Percentiles rank a stretch among this genome's conserved stretches.
Evolutionary conservation across 2,888 invertebrate species (phyloP).

Genomic region (Drosophila mimica): DNA sequence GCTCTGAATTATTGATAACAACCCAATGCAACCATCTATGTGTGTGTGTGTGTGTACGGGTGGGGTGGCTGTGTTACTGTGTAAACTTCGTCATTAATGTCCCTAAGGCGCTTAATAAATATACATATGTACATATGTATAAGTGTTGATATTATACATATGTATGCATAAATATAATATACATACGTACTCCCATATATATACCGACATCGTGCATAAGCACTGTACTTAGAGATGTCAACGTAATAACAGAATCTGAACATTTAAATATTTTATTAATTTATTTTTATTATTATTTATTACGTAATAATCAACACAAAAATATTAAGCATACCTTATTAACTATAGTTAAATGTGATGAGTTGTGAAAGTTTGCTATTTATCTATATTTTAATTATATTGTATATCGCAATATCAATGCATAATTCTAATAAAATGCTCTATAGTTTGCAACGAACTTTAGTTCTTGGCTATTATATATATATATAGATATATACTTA

Average conservation of each 20-base stretch:
- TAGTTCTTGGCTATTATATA: not conserved
- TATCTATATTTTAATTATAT: not conserved
- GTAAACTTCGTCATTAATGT: slow-evolving; percentile 72
- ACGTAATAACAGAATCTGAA: not conserved
- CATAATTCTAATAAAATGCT: not conserved
- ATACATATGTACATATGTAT: slow-evolving; percentile 34
- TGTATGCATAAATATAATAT: not conserved
- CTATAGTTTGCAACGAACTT: not conserved
- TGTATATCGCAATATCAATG: not conserved
- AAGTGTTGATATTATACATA: slow-evolving; percentile 22
- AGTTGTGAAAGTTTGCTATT: not conserved
- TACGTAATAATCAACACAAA: not conserved
- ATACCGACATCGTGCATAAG: slow-evolving; percentile 6
- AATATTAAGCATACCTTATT: not conserved
- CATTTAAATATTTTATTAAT: not conserved
- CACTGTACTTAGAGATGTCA: slow-evolving; percentile 15
- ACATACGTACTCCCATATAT: not conserved
- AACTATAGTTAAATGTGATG: not conserved
- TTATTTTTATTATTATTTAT: too few relatives aligned
- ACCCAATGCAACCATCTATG: slow-evolving; percentile 56
- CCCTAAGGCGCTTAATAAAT: slow-evolving; percentile 59
- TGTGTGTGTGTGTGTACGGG: slow-evolving; percentile 21
- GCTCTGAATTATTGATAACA: slow-evolving; percentile 75
- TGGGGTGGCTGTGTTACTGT: slow-evolving; percentile 39
- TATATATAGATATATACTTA: not conserved